Percentiles rank a stretch among this genome's conserved stretches.
Evolutionary conservation across 2,797 vertebrate species (phyloP).

Genomic region (Thripadectes ignobilis): DNA sequence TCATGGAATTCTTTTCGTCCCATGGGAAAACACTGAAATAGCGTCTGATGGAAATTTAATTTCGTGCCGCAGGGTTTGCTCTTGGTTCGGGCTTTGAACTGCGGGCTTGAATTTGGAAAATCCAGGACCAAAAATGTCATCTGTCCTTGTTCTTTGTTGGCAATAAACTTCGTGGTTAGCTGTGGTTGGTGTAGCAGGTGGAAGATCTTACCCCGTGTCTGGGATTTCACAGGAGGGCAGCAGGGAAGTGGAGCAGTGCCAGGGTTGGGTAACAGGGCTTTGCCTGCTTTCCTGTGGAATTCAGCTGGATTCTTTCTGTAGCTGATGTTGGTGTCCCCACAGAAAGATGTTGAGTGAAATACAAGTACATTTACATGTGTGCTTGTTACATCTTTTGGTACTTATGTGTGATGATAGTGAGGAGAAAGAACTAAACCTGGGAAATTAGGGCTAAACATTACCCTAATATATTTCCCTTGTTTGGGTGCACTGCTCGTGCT

Average conservation of each 20-base stretch:
- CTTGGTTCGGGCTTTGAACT: background rate
- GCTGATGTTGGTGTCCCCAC: background rate
- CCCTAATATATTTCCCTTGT: background rate
- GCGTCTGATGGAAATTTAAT: background rate
- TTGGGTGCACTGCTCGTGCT: background rate
- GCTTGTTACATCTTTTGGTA: fast-evolving
- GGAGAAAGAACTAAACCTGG: background rate
- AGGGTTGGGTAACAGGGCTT: background rate
- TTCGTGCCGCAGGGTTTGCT: background rate
- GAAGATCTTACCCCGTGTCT: background rate
- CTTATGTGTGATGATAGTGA: fast-evolving
- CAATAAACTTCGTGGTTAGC: background rate
- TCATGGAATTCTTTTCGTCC: background rate
- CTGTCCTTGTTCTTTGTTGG: background rate
- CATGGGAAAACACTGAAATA: background rate
- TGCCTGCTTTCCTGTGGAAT: background rate
- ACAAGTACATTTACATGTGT: background rate
- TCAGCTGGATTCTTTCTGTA: background rate
- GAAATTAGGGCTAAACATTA: background rate
- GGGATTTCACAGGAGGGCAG: background rate
- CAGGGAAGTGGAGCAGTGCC: background rate
- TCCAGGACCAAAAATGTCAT: background rate
- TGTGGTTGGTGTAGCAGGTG: background rate
- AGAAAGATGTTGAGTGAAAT: background rate
- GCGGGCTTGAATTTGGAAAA: background rate